Evolutionary conservation across 1,140 invertebrate species (phyloP).

Genomic region (Microplitis mediator): DNA sequence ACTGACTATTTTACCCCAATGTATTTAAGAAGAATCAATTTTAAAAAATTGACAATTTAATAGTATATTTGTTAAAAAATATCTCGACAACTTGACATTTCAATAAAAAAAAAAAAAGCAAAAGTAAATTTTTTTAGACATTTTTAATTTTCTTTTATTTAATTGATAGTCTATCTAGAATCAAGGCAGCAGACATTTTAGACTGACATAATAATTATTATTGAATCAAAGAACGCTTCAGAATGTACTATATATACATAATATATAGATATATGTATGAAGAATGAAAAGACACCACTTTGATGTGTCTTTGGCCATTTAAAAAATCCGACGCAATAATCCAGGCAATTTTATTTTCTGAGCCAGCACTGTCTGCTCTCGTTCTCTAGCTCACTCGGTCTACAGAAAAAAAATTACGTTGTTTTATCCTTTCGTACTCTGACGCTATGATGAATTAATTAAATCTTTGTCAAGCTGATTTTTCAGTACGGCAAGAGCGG

Average conservation of each 20-base stretch:
- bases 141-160: conserved; percentile 17
- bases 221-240: conserved; percentile 44
- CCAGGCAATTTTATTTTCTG: conserved; percentile 39
- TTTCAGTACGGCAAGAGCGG: conserved; percentile 11
- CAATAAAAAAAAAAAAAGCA: too few relatives aligned
- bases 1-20: too few relatives aligned
- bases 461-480: conserved; percentile 27
- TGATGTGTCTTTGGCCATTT: not conserved
- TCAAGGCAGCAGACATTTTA: conserved; percentile 41
- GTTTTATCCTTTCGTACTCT: not conserved
- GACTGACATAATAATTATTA: conserved; percentile 52
- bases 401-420: not conserved
- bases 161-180: not conserved
- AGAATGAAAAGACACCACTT: not conserved
- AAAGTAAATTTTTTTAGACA: not conserved
- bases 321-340: not conserved
- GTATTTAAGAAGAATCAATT: too few relatives aligned
- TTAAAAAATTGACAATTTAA: too few relatives aligned
- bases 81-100: too few relatives aligned
- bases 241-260: conserved; percentile 15
- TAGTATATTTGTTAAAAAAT: too few relatives aligned
- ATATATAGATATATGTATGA: too few relatives aligned
- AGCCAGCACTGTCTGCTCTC: conserved; percentile 12
- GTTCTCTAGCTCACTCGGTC: not conserved
- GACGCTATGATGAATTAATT: conserved; percentile 16